phyloP scores from a whole-genome alignment of 2,113 vertebrate species.

The Calypte anna region DNA sequence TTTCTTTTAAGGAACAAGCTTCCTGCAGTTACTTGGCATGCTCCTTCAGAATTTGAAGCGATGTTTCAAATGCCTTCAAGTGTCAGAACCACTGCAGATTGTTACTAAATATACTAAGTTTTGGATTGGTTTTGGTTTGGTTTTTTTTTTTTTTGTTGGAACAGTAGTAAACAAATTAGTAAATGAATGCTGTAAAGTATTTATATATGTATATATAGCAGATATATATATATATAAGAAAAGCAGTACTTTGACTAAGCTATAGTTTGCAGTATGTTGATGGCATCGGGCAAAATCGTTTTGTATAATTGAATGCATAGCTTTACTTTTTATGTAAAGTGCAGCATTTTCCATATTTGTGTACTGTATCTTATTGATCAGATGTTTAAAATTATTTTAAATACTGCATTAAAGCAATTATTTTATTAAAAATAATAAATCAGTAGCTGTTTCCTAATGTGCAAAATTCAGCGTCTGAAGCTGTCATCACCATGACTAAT shows the following conservation, averaged over 20 bases:
- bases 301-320: conserved; percentile 81
- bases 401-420: conserved; percentile 82
- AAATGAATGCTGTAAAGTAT: conserved; percentile 70
- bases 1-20: conserved; percentile 1
- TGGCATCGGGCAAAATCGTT: conserved; percentile 62
- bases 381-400: conserved; percentile 81
- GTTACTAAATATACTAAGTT: conserved; percentile 25
- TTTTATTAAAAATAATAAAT: conserved; percentile 79
- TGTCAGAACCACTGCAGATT: conserved; percentile 9
- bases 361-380: conserved; percentile 76
- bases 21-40: conserved; percentile 17
- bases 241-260: conserved; percentile 62
- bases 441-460: not conserved
- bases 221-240: conserved; percentile 46
- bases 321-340: conserved; percentile 85
- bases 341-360: conserved; percentile 75
- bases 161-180: conserved; percentile 40
- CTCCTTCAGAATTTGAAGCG: not conserved
- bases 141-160: conserved; percentile 41
- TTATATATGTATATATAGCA: not conserved
- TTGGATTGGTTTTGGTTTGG: not conserved
- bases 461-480: not conserved
- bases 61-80: not conserved
- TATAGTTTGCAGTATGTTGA: conserved; percentile 60
- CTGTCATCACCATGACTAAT: not conserved